A percentile compares a stretch with the other conserved stretches of the same genome.
Conservation (phyloP, 2,888 invertebrate species). For the Invenusta paracnida region DNA sequence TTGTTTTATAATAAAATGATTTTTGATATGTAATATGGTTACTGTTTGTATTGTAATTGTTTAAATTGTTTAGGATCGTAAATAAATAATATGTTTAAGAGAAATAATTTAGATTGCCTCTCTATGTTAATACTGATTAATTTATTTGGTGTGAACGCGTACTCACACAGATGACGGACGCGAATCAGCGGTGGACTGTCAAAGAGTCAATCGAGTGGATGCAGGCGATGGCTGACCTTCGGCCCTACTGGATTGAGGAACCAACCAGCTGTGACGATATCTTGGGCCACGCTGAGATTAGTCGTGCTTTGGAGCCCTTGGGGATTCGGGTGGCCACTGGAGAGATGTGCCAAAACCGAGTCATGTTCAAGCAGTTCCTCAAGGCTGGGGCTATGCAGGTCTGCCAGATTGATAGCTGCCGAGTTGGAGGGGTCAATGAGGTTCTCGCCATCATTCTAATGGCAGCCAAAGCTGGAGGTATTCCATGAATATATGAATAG, state of each 20-base stretch:
- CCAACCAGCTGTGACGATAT: slow-evolving; percentile 86
- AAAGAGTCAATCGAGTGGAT: slow-evolving; percentile 79
- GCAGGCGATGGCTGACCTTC: slow-evolving; percentile 70
- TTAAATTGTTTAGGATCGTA: no score
- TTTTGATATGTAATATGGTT: no score
- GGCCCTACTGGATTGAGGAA: slow-evolving; percentile 83
- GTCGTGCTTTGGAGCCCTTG: slow-evolving; percentile 67
- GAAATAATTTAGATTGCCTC: no score
- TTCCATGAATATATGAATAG: no score
- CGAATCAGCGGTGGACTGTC: slow-evolving; percentile 70
- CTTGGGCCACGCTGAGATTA: slow-evolving; percentile 76
- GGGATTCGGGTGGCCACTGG: slow-evolving; percentile 83
- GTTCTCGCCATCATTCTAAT: slow-evolving; percentile 79
- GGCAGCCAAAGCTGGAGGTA: slow-evolving; percentile 77
- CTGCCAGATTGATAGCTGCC: slow-evolving; percentile 83
- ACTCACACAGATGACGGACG: slow-evolving; percentile 62
- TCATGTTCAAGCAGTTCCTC: slow-evolving; percentile 81
- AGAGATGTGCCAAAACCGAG: slow-evolving; percentile 83
- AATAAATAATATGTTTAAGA: no score
- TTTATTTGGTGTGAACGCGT: no score
- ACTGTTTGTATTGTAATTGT: no score
- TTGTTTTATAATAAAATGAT: no score
- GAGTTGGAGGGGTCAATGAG: slow-evolving; percentile 80
- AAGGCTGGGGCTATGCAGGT: slow-evolving; percentile 75
- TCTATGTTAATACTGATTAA: no score